These are phyloP conservation scores for Bungarus multicinctus DNA, from an alignment of 2,113 vertebrate genomes.

Conservation along the genomic window DNA sequence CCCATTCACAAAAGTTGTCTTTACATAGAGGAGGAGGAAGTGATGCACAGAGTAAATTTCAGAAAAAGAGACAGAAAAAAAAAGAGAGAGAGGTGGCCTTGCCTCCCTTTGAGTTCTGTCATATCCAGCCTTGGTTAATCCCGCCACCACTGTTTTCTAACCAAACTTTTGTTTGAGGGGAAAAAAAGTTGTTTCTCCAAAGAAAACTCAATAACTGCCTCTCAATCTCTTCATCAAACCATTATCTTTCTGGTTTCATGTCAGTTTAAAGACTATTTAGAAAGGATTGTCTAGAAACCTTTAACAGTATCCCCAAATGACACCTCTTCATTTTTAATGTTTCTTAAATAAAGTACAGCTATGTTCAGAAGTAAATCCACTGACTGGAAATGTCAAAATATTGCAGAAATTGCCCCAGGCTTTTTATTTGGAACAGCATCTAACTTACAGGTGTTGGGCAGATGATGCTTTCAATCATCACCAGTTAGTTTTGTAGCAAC, in stretches of 20 bases:
- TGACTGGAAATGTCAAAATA: neutral
- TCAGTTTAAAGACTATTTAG: neutral
- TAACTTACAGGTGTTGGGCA: neutral
- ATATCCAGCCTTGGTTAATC: neutral
- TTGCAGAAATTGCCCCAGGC: neutral
- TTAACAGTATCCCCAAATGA: neutral
- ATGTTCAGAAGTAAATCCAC: neutral
- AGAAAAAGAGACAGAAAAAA: neutral
- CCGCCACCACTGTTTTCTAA: neutral
- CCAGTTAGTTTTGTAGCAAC: neutral
- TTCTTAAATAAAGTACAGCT: neutral
- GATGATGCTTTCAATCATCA: neutral
- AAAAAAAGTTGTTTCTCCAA: neutral
- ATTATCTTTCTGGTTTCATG: neutral
- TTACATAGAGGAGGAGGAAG: neutral
- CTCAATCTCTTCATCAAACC: neutral
- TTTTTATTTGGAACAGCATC: neutral
- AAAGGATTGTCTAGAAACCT: neutral
- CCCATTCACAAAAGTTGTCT: neutral
- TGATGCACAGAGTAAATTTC: neutral
- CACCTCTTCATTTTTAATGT: neutral
- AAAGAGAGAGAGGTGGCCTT: neutral
- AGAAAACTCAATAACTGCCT: neutral
- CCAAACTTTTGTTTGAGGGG: neutral
- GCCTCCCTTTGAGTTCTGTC: neutral